Evolutionary conservation across 2,888 invertebrate species (phyloP).

Genomic region (Agrotis puta): DNA sequence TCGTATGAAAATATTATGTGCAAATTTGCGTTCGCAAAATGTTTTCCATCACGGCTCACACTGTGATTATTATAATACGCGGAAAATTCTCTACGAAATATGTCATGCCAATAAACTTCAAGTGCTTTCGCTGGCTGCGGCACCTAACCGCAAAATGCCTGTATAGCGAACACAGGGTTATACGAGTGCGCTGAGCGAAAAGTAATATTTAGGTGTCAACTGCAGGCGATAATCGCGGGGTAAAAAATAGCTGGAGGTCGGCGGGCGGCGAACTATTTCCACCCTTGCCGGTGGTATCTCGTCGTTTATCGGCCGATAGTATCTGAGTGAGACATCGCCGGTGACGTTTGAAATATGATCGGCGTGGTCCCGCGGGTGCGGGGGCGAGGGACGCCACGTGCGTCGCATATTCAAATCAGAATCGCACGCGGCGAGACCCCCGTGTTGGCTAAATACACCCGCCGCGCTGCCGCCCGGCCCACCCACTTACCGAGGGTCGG

Average conservation of each 20-base stretch:
- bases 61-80: conserved; percentile 70
- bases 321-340: conserved; percentile 91
- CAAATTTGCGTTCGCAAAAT: conserved; percentile 53
- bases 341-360: conserved; percentile 91
- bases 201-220: conserved; percentile 91
- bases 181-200: conserved; percentile 78
- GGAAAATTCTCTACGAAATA: conserved; percentile 77
- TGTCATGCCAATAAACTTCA: conserved; percentile 84
- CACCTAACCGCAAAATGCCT: conserved; percentile 83
- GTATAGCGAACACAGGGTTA: conserved; percentile 74
- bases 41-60: conserved; percentile 67
- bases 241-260: conserved; percentile 87
- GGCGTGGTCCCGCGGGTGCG: conserved; percentile 88
- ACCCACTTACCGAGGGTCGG: conserved; percentile 90
- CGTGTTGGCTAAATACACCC: conserved; percentile 91
- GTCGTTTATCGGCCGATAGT: conserved; percentile 90
- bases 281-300: conserved; percentile 86
- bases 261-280: conserved; percentile 83
- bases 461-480: conserved; percentile 84
- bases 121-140: conserved; percentile 77
- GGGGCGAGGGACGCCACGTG: conserved; percentile 88
- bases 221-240: conserved; percentile 89
- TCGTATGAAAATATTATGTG: conserved; percentile 56
- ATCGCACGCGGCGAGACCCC: conserved; percentile 89
- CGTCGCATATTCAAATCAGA: conserved; percentile 90